Evolutionary conservation across 2,113 vertebrate genomes (phyloP).

Genomic region (Phrynosoma platyrhinos): DNA sequence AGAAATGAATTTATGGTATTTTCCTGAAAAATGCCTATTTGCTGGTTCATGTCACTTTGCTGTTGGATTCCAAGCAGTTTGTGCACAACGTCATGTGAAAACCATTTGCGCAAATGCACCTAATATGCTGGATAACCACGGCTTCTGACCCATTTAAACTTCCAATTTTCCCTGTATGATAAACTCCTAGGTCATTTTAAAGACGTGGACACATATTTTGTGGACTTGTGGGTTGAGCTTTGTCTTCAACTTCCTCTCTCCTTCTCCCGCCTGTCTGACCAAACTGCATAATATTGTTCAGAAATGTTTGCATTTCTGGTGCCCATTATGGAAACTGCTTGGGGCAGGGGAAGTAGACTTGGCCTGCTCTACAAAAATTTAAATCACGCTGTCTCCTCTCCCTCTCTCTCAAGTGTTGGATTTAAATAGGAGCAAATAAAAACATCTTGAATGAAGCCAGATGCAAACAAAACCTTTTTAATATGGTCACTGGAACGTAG

Average conservation of each 20-base stretch:
- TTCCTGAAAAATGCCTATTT: too few relatives aligned
- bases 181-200: not conserved
- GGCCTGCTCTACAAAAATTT: not conserved
- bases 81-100: too few relatives aligned
- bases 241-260: not conserved
- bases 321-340: slow-evolving; percentile 18
- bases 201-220: not conserved
- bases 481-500: slow-evolving; percentile 48
- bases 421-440: slow-evolving; percentile 43
- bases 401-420: slow-evolving; percentile 16
- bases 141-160: too few relatives aligned
- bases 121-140: too few relatives aligned
- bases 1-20: too few relatives aligned
- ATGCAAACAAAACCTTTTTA: slow-evolving; percentile 55
- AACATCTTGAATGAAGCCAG: slow-evolving; percentile 63
- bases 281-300: slow-evolving; percentile 7
- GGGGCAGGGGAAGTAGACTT: slow-evolving; percentile 10
- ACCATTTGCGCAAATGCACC: too few relatives aligned
- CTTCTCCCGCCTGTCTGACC: not conserved
- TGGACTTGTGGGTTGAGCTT: not conserved
- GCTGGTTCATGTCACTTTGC: too few relatives aligned
- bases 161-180: too few relatives aligned
- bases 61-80: too few relatives aligned
- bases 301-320: slow-evolving; percentile 40
- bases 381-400: not conserved